Percentiles rank a stretch among this genome's conserved stretches.
phyloP scores from a whole-genome alignment of 2,797 vertebrate species.

The Lacerta agilis region DNA sequence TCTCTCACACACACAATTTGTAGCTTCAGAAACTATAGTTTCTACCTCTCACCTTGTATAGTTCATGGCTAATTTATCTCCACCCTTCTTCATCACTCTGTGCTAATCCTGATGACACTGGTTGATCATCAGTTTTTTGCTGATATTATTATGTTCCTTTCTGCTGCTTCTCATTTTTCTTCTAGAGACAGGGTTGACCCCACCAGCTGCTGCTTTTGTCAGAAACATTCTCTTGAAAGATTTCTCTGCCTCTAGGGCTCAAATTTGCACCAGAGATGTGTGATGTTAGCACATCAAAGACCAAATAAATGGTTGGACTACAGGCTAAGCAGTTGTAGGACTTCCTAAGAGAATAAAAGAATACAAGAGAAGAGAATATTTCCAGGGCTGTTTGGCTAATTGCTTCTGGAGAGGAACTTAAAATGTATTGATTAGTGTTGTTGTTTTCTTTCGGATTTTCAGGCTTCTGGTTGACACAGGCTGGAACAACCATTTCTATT shows the following conservation, averaged over 20 bases:
- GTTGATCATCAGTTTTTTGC: conserved; percentile 26
- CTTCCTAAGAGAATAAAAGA: conserved; percentile 40
- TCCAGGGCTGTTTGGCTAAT: background rate
- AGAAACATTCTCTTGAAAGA: conserved; percentile 44
- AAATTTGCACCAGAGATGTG: conserved; percentile 27
- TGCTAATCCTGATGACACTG: conserved; percentile 38
- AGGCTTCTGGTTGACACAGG: background rate
- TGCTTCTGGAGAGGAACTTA: conserved; percentile 34
- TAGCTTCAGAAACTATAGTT: background rate
- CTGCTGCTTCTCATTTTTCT: conserved; percentile 47
- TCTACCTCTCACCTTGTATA: conserved; percentile 33
- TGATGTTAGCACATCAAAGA: conserved; percentile 52
- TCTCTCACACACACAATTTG: background rate
- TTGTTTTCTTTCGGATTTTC: background rate
- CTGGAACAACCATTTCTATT: background rate
- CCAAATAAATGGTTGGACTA: conserved; percentile 52
- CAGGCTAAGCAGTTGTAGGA: conserved; percentile 39
- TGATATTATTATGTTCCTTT: conserved; percentile 42
- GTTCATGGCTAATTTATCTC: conserved; percentile 43
- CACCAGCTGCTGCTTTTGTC: conserved; percentile 48
- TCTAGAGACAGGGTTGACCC: conserved; percentile 46
- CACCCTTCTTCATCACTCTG: conserved; percentile 27
- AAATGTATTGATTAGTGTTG: conserved; percentile 6
- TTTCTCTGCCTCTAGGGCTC: conserved; percentile 51
- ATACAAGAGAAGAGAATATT: conserved; percentile 46